phyloP scores from a whole-genome alignment of 23 tunicate genomes.

The Ciona savignyi region DNA sequence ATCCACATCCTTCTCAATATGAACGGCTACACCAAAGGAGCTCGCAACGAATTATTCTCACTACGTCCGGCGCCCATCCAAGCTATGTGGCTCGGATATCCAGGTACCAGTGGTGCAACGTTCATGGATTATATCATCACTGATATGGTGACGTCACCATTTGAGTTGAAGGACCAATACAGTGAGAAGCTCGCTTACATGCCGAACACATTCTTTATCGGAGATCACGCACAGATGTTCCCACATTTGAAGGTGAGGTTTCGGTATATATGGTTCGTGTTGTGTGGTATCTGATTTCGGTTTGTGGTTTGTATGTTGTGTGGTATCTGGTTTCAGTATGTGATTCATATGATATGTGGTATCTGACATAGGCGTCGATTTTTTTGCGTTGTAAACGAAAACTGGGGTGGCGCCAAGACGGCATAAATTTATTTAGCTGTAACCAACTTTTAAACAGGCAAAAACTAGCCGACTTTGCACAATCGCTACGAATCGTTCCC shows the following conservation, averaged over 20 bases:
- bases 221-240: slow-evolving; percentile 98
- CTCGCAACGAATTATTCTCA: slow-evolving; percentile 93
- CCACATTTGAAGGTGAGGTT: slow-evolving; percentile 77
- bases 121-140: slow-evolving; percentile 99
- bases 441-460: too few relatives aligned
- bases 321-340: too few relatives aligned
- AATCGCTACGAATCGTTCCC: too few relatives aligned
- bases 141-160: slow-evolving; percentile 83
- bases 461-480: too few relatives aligned
- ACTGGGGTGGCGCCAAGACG: too few relatives aligned
- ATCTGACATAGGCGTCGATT: too few relatives aligned
- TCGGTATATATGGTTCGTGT: too few relatives aligned
- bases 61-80: slow-evolving; percentile 96
- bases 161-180: slow-evolving; percentile 43
- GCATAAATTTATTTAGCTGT: too few relatives aligned
- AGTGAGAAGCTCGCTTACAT: slow-evolving; percentile 95
- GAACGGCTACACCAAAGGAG: slow-evolving; percentile 99
- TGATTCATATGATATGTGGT: too few relatives aligned
- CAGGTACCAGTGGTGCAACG: slow-evolving; percentile 96
- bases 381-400: too few relatives aligned
- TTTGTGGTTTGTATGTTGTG: too few relatives aligned
- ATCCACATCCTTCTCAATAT: slow-evolving; percentile 89
- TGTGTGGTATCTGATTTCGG: too few relatives aligned
- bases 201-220: slow-evolving; percentile 92
- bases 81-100: slow-evolving; percentile 99